phyloP scores from a whole-genome alignment of 1,140 invertebrate species.

The Dryas iulia region DNA sequence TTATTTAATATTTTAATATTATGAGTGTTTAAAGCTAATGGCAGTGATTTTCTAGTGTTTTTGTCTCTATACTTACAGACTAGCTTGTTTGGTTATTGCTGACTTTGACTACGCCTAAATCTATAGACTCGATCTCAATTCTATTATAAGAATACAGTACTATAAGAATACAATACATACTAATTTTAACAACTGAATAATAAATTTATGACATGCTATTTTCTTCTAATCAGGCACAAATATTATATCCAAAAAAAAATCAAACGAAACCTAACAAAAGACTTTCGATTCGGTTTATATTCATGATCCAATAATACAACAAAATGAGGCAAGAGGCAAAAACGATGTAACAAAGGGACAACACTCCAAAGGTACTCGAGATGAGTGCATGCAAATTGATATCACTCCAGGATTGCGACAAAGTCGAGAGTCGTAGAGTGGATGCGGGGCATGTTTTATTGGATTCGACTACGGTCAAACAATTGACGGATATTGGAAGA shows the following conservation, averaged over 20 bases:
- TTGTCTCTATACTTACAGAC: too few species aligned
- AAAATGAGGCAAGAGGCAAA: conserved; percentile 37
- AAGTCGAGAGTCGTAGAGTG: conserved; percentile 42
- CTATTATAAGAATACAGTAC: too few species aligned
- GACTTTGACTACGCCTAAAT: too few species aligned
- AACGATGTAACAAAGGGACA: conserved; percentile 57
- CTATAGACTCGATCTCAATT: too few species aligned
- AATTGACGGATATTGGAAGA: conserved; percentile 12
- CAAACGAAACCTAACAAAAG: conserved; percentile 12
- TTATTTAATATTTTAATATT: too few species aligned
- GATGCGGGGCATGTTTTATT: conserved; percentile 27
- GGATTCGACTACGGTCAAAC: conserved; percentile 28
- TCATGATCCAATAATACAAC: conserved; percentile 32
- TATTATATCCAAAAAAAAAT: background rate
- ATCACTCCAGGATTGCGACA: conserved; percentile 56
- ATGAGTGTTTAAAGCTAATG: too few species aligned
- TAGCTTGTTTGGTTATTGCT: too few species aligned
- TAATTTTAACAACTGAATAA: too few species aligned
- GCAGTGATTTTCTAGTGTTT: too few species aligned
- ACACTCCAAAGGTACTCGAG: conserved; percentile 53
- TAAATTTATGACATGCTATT: too few species aligned
- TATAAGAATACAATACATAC: too few species aligned
- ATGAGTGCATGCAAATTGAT: conserved; percentile 71
- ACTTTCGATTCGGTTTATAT: conserved; percentile 27
- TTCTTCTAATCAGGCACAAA: background rate